These are phyloP conservation scores for Myrmecophaga tridactyla DNA, from an alignment of 2,113 vertebrate genomes.

Conservation along the genomic window DNA sequence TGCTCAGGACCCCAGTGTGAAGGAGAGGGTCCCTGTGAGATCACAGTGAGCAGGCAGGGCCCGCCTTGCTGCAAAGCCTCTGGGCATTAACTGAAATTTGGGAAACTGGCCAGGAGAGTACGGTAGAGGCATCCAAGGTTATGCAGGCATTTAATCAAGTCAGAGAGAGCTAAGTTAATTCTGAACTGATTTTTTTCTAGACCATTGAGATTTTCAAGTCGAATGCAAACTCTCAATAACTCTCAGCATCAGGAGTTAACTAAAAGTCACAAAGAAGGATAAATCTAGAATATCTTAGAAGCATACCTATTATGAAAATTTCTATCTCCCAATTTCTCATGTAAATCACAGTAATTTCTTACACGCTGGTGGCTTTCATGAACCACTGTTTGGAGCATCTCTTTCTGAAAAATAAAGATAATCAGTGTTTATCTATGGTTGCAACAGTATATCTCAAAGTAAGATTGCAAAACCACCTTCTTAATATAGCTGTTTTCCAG, in stretches of 20 bases:
- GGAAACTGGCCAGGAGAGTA: background rate
- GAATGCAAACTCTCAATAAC: background rate
- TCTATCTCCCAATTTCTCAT: background rate
- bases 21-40: background rate
- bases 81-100: background rate
- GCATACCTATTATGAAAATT: conserved; percentile 41
- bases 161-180: background rate
- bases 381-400: conserved; percentile 24
- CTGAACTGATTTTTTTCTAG: background rate
- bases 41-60: background rate
- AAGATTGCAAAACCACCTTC: conserved; percentile 10
- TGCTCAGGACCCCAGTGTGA: background rate
- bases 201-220: background rate
- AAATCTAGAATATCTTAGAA: background rate
- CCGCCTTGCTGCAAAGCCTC: background rate
- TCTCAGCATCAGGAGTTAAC: background rate
- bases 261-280: background rate
- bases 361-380: background rate
- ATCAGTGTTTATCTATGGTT: background rate
- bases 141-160: background rate
- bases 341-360: conserved; percentile 43
- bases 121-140: background rate
- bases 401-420: conserved; percentile 39
- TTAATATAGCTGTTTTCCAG: conserved; percentile 17
- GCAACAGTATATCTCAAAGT: background rate